A percentile compares a stretch with the other conserved stretches of the same genome.
Conservation (phyloP, 2,797 vertebrate genomes). For the Podarcis lilfordi region DNA sequence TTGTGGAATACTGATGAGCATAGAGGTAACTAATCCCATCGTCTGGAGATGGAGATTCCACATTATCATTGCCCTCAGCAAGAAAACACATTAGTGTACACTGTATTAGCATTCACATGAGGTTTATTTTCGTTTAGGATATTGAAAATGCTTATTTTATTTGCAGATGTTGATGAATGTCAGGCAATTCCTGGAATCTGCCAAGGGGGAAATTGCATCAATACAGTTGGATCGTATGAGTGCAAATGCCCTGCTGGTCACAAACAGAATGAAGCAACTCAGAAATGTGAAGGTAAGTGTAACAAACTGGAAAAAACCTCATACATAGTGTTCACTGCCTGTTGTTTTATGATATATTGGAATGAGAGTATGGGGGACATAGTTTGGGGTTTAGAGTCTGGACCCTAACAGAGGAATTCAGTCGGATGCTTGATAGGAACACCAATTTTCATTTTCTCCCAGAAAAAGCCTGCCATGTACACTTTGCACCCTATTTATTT, state of each 20-base stretch:
- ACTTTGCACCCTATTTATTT: background rate
- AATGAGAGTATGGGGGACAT: background rate
- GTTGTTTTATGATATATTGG: background rate
- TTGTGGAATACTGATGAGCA: background rate
- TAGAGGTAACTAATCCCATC: background rate
- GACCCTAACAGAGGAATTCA: background rate
- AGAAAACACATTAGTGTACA: background rate
- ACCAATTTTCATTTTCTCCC: background rate
- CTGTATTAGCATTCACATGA: background rate
- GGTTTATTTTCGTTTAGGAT: background rate
- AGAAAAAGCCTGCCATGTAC: background rate
- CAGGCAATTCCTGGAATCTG: conserved; percentile 82
- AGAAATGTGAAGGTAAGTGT: conserved; percentile 81
- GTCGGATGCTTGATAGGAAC: background rate
- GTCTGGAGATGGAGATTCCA: background rate
- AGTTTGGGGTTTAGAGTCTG: background rate
- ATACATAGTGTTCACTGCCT: background rate
- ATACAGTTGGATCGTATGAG: conserved; percentile 80
- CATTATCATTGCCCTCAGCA: background rate
- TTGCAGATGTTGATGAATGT: conserved; percentile 84
- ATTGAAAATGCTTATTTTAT: conserved; percentile 5
- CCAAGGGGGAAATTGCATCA: conserved; percentile 81
- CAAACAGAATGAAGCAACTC: conserved; percentile 77
- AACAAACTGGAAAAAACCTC: background rate
- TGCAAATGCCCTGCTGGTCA: conserved; percentile 81